Conservation (phyloP, 2,888 invertebrate genomes). For the Tipula unca region DNA sequence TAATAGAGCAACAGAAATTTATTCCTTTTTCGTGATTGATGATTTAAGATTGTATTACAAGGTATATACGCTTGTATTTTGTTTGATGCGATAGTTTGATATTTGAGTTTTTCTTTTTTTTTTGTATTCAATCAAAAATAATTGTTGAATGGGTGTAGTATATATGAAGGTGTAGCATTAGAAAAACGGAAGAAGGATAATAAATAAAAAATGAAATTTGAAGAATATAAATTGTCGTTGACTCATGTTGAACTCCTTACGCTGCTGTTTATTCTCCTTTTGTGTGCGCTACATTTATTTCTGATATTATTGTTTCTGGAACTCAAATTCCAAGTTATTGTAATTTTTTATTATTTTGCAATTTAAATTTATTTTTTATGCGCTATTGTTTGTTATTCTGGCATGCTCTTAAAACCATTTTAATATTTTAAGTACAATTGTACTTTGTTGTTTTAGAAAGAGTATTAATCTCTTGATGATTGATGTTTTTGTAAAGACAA, state of each 20-base stretch:
- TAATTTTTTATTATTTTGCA: neutral
- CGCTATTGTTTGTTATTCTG: neutral
- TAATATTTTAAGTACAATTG: neutral
- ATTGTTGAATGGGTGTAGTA: neutral
- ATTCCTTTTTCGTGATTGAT: constrained; percentile 8
- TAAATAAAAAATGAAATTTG: neutral
- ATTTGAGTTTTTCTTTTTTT: neutral
- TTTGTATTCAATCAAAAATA: neutral
- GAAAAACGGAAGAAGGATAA: neutral
- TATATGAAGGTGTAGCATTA: neutral
- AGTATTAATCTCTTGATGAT: neutral
- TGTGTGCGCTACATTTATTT: neutral
- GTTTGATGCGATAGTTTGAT: constrained; percentile 14
- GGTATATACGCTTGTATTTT: neutral
- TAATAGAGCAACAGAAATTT: neutral
- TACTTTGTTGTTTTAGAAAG: neutral
- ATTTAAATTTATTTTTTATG: neutral
- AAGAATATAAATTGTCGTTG: neutral
- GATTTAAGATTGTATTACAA: neutral
- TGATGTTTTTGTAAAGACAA: neutral
- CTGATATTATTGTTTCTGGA: neutral
- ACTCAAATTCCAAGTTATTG: neutral
- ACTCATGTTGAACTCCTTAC: neutral
- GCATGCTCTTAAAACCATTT: neutral
- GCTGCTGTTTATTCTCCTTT: neutral